Base-by-base conservation (phyloP, 1,140 invertebrate genomes). In the Euschistus heros region DNA sequence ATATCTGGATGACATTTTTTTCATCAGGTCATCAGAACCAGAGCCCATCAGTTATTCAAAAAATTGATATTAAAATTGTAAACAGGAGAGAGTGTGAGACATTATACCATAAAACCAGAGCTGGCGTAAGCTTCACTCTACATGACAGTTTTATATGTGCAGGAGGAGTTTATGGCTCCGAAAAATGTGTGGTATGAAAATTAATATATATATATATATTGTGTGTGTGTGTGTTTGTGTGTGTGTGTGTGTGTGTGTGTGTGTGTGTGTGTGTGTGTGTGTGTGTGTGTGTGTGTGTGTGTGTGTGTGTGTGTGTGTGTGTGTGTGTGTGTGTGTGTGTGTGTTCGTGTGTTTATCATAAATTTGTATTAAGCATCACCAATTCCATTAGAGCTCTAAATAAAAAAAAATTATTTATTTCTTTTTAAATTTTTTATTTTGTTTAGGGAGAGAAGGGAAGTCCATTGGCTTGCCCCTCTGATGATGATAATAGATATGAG, bases 41-140 rank as follows among this genome's bases (percentile, higher is more conserved):
- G 22, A 88, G 87, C 68, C 86, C 87, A 69, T 82, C 82, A 15
- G 84, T 89, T 14, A 71, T 89, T 72, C 89, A 89, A 71, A 84
- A 80, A 74, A 80, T 87, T 22, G 81, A 86, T 30, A 69, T 89
- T 7, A 84, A 84, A 2, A 73, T 85, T 6, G 82, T 89, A 0
- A 74, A 76, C 1, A 74, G 75, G 5, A 63, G 73, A 2, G 66
- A 67, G 0, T 91, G 88, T 68, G 77, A 87, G 70, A 70, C 74
- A 0, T 70, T 76, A 50, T 72, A 89, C 13, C 75, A 81, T 44
- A 70, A 66, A 47, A 87, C 86, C 0, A 73, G 82, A 67, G 73
- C 89, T 0, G 86, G 86, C 0, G 71, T 71, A 0, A 76, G 73
- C 55, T 90, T 84, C 68, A 70, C 75, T 20, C 72, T 90, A 6